Base-by-base conservation (phyloP, 2,797 vertebrate genomes). In the Hyperoplus immaculatus region DNA sequence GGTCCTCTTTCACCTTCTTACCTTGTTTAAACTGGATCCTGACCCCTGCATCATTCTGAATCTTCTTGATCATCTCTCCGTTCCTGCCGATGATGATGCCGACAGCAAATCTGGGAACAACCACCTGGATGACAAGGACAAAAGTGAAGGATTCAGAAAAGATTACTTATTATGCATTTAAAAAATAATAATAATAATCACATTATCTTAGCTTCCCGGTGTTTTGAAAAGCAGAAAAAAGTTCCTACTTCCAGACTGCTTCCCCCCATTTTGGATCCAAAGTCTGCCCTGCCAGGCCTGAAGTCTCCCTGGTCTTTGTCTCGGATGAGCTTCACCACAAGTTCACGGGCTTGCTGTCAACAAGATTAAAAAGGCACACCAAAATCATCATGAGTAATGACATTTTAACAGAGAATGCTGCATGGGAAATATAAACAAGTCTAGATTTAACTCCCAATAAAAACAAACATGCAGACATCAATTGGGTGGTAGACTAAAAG, bases 51-150 rank as follows among this genome's bases (percentile, higher is more conserved):
- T 99, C 98, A 6, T 97, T 99, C 91, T 99, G 97, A 91, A 99
- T 99, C 96, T 98, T 99, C 91, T 98, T 99, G 88, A 99, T 99
- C 98, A 99, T 99, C 84, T 99, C 98, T 18, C 98, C 98, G 0
- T 99, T 99, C 91, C 98, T 97, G 93, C 98, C 98, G 68, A 99
- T 99, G 75, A 99, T 98, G 74, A 99, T 99, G 50, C 98, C 98
- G 62, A 99, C 98, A 4, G 98, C 98, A 90, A 98, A 99, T 87
- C 98, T 96, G 73, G 98, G 98, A 75, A 99, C 98, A 16, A 96
- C 96, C 74, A 99, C 97, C 98, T 99, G 91, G 0, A 63, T 0
- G 18, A 51, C 3, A 2, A 56, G 2, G 5, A 41, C 1, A 16
- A 6, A 29, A 69, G 11, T 47, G 10, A 43, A 55, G 3, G 38